phyloP scores from a whole-genome alignment of 2,797 vertebrate species.

The Poeciliopsis infans region DNA sequence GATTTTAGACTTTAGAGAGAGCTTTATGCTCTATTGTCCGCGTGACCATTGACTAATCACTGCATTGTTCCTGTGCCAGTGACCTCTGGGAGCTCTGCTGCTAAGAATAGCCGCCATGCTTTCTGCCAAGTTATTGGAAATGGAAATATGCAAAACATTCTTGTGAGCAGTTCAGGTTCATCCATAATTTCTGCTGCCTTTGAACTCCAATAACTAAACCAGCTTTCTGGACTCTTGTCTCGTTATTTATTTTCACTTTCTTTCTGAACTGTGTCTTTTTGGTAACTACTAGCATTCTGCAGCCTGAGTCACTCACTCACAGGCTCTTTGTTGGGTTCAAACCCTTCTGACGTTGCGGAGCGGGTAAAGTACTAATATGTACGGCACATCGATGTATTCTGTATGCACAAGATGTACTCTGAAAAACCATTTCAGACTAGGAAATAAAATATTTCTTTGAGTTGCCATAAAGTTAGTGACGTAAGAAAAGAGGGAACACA shows the following conservation, averaged over 20 bases:
- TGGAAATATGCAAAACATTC: conserved; percentile 69
- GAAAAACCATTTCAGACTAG: conserved; percentile 2
- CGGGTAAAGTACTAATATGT: conserved; percentile 9
- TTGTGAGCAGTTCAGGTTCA: conserved; percentile 40
- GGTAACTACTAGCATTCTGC: conserved; percentile 48
- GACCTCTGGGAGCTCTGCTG: conserved; percentile 22
- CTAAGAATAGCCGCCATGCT: conserved; percentile 56
- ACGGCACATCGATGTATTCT: neutral
- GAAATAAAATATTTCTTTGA: neutral
- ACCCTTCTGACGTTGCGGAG: neutral
- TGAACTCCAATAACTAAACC: conserved; percentile 63
- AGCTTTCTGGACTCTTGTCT: conserved; percentile 23
- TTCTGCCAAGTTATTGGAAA: conserved; percentile 63
- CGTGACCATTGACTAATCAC: conserved; percentile 55
- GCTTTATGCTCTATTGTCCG: conserved; percentile 30
- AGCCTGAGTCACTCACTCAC: conserved; percentile 16
- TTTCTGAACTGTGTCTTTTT: conserved; percentile 47
- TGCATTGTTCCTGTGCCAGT: conserved; percentile 56
- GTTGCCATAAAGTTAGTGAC: neutral
- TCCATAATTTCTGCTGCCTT: conserved; percentile 70
- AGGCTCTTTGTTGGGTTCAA: conserved; percentile 15
- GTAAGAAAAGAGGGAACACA: conserved; percentile 12
- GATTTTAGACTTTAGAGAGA: conserved; percentile 40
- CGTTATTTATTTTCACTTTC: conserved; percentile 28
- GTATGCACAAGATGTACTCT: neutral